These are phyloP conservation scores for Chelon labrosus DNA, from an alignment of 2,797 vertebrate species.

Conservation along the genomic window DNA sequence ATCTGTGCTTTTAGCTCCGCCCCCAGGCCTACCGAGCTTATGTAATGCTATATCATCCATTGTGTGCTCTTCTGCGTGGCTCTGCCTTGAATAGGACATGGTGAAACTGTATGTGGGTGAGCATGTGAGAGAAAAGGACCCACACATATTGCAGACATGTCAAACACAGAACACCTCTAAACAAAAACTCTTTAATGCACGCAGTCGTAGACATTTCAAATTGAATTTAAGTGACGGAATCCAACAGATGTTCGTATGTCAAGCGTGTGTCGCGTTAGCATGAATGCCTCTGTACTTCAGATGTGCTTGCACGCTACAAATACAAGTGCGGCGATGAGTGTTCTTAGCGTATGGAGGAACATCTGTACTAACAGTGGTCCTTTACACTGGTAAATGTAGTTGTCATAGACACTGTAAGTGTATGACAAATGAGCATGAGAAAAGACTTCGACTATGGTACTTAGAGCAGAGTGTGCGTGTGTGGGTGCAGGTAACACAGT, in stretches of 20 bases:
- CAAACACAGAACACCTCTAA: constrained; percentile 3
- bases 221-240: constrained; percentile 28
- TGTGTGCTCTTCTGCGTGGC: constrained; percentile 37
- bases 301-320: constrained; percentile 6
- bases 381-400: constrained; percentile 55
- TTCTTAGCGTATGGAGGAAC: constrained; percentile 32
- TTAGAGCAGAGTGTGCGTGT: constrained; percentile 44
- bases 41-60: constrained; percentile 33
- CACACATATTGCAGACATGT: constrained; percentile 30
- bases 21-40: constrained; percentile 40
- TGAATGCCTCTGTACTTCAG: not conserved
- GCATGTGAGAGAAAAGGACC: constrained; percentile 18
- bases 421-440: constrained; percentile 40
- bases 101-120: constrained; percentile 38
- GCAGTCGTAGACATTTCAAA: too few species aligned
- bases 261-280: not conserved
- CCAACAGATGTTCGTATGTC: constrained; percentile 2
- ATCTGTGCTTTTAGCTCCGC: constrained; percentile 19
- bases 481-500: constrained; percentile 64
- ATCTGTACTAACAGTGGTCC: constrained; percentile 28
- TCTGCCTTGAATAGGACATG: constrained; percentile 15
- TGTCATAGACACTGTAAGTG: constrained; percentile 27
- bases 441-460: constrained; percentile 52
- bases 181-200: not conserved
- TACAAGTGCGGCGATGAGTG: constrained; percentile 5